A percentile compares a stretch with the other conserved stretches of the same genome.
Conservation (phyloP, 1,140 invertebrate species). For the Araneus ventricosus region DNA sequence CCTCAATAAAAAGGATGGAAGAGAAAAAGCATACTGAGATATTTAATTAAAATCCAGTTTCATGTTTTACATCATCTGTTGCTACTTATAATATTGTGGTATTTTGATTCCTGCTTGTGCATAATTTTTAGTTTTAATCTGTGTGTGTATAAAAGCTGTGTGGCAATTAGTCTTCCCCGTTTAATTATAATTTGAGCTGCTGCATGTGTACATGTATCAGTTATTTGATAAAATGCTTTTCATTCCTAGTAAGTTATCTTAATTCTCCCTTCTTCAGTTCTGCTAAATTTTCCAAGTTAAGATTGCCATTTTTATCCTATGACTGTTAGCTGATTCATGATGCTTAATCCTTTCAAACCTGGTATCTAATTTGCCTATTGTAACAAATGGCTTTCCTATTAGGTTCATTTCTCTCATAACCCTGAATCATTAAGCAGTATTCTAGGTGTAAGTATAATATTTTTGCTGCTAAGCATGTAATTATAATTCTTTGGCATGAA, state of each 20-base stretch:
- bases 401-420: constrained; percentile 69
- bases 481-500: background rate
- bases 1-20: too few species aligned
- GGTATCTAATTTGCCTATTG: constrained; percentile 30
- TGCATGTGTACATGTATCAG: too few species aligned
- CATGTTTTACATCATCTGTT: too few species aligned
- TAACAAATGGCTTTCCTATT: constrained; percentile 58
- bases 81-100: too few species aligned
- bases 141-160: too few species aligned
- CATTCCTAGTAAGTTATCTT: background rate
- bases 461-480: constrained; percentile 52
- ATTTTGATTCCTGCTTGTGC: too few species aligned
- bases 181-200: too few species aligned
- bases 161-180: too few species aligned
- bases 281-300: background rate
- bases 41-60: too few species aligned
- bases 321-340: background rate
- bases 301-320: background rate
- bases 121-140: too few species aligned
- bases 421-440: constrained; percentile 27
- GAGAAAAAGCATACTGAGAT: too few species aligned
- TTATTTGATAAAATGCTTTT: too few species aligned
- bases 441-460: constrained; percentile 57
- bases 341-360: constrained; percentile 5
- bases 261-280: background rate